phyloP scores from a whole-genome alignment of 2,113 vertebrate genomes.

The Calyptomena viridis region DNA sequence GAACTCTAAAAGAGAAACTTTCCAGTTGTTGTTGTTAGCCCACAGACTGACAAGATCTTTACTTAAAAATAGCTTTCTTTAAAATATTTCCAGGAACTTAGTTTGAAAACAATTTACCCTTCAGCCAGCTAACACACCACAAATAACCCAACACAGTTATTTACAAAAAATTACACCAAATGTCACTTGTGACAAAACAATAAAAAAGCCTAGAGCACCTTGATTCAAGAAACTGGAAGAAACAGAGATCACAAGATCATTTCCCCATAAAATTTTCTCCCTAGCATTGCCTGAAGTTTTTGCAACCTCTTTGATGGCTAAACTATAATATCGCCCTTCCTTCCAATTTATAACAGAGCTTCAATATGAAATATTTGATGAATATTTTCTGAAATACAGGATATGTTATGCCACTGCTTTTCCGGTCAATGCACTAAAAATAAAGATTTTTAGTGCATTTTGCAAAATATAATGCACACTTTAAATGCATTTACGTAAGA shows the following conservation, averaged over 20 bases:
- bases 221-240: background rate
- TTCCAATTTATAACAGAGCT: background rate
- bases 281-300: background rate
- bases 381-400: background rate
- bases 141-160: background rate
- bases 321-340: background rate
- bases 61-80: background rate
- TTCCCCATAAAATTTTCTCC: background rate
- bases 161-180: background rate
- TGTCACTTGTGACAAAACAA: background rate
- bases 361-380: background rate
- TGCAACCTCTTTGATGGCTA: background rate
- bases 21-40: background rate
- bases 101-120: background rate
- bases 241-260: background rate
- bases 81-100: background rate
- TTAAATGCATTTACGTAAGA: background rate
- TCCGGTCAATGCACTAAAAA: background rate
- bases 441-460: background rate
- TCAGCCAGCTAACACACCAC: background rate
- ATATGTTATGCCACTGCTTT: background rate
- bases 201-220: background rate
- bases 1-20: background rate
- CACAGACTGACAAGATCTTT: background rate
- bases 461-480: background rate